Conservation (phyloP, 2,888 invertebrate species). For the Capitulum mitella region DNA sequence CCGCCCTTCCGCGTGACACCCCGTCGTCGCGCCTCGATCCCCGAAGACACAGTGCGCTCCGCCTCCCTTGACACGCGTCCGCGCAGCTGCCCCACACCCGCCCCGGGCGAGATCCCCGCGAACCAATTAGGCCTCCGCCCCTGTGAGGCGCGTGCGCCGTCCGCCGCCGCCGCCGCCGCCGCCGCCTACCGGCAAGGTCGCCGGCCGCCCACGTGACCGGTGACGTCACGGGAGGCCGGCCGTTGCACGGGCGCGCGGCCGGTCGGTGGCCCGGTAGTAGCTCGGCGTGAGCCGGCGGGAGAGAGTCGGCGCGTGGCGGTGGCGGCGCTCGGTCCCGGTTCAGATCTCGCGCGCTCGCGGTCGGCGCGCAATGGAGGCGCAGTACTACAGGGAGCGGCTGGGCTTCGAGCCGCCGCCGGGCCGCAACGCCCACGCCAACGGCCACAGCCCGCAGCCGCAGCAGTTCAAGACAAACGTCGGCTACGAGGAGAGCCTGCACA, state of each 20-base stretch:
- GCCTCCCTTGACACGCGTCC: too few species aligned
- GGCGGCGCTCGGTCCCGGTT: background rate
- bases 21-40: too few species aligned
- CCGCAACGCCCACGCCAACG: background rate
- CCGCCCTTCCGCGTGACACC: too few species aligned
- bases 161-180: background rate
- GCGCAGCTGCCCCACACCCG: background rate
- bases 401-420: slow-evolving; percentile 28
- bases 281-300: background rate
- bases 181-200: background rate
- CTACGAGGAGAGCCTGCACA: slow-evolving; percentile 36
- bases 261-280: background rate
- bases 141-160: background rate
- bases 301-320: background rate
- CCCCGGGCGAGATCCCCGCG: too few species aligned
- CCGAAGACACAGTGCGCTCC: too few species aligned
- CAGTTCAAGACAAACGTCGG: slow-evolving; percentile 35
- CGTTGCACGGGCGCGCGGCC: background rate
- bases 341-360: too few species aligned
- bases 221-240: background rate
- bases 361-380: slow-evolving; percentile 9
- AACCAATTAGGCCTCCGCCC: background rate
- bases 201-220: slow-evolving; percentile 6
- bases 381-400: slow-evolving; percentile 28
- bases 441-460: background rate